These are phyloP conservation scores for Stenurella melanura DNA, from an alignment of 2,888 invertebrate genomes.

Conservation along the genomic window DNA sequence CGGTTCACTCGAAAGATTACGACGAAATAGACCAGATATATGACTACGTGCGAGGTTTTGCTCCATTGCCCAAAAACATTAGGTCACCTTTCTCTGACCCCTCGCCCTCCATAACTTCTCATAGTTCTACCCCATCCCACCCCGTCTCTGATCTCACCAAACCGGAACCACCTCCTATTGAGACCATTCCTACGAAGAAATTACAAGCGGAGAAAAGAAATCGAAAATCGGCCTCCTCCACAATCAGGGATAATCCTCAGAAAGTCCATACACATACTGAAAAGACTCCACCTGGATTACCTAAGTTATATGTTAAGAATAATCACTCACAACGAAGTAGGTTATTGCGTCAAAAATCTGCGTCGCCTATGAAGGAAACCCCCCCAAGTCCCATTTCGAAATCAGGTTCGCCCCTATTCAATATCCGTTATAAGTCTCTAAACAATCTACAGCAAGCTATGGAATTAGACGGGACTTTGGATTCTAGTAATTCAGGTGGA, in stretches of 20 bases:
- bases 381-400: slow-evolving; percentile 81
- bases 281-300: slow-evolving; percentile 78
- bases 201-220: slow-evolving; percentile 84
- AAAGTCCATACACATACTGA: slow-evolving; percentile 73
- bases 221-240: slow-evolving; percentile 78
- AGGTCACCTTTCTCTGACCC: slow-evolving; percentile 79
- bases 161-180: slow-evolving; percentile 93
- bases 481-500: slow-evolving; percentile 92
- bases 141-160: slow-evolving; percentile 75
- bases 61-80: slow-evolving; percentile 89
- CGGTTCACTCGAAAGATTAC: slow-evolving; percentile 84
- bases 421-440: slow-evolving; percentile 82
- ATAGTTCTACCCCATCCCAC: slow-evolving; percentile 71
- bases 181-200: slow-evolving; percentile 92
- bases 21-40: slow-evolving; percentile 98
- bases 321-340: slow-evolving; percentile 80
- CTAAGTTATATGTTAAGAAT: slow-evolving; percentile 88
- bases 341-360: slow-evolving; percentile 83
- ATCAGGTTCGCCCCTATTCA: slow-evolving; percentile 85
- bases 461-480: slow-evolving; percentile 85
- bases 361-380: slow-evolving; percentile 82
- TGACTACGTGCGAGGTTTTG: slow-evolving; percentile 95
- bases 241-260: slow-evolving; percentile 71
- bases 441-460: slow-evolving; percentile 85
- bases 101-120: slow-evolving; percentile 73